Evolutionary conservation across 2,888 invertebrate genomes (phyloP).

Genomic region (Eretmocerus hayati): DNA sequence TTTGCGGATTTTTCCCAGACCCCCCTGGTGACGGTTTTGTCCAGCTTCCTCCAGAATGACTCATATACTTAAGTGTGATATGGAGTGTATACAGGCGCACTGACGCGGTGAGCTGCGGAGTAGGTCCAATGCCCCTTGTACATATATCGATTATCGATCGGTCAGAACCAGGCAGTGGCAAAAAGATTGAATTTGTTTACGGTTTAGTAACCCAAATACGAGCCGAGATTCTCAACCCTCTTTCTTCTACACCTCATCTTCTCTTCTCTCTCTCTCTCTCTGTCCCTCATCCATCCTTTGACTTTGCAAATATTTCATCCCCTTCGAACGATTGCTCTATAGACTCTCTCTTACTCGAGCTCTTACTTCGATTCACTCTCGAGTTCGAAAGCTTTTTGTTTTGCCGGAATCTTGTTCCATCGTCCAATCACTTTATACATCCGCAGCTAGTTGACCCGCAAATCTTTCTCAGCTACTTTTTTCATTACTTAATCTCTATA

Average conservation of each 20-base stretch:
- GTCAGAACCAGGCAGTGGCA: slow-evolving; percentile 25
- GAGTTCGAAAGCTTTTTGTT: neutral
- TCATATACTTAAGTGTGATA: no score
- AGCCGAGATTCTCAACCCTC: slow-evolving; percentile 24
- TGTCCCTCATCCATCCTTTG: slow-evolving; percentile 1
- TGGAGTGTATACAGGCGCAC: no score
- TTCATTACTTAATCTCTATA: no score
- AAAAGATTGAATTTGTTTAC: slow-evolving; percentile 44
- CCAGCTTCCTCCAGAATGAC: no score
- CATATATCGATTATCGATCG: slow-evolving; percentile 41
- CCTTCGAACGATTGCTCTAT: slow-evolving; percentile 1
- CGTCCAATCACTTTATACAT: slow-evolving; percentile 11
- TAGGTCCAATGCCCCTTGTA: slow-evolving; percentile 37
- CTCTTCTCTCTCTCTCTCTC: slow-evolving; percentile 5
- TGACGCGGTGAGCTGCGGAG: slow-evolving; percentile 19
- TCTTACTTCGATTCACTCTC: slow-evolving; percentile 4
- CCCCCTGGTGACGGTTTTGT: no score
- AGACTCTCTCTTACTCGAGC: neutral
- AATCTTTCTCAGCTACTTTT: no score
- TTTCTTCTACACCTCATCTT: neutral
- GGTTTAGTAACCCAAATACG: slow-evolving; percentile 44
- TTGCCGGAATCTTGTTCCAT: slow-evolving; percentile 4
- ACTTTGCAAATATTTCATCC: slow-evolving; percentile 4
- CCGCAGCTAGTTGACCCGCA: no score
- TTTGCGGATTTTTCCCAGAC: no score